A percentile compares a stretch with the other conserved stretches of the same genome.
Conservation (phyloP, 2,797 vertebrate genomes). For the Miichthys miiuy region DNA sequence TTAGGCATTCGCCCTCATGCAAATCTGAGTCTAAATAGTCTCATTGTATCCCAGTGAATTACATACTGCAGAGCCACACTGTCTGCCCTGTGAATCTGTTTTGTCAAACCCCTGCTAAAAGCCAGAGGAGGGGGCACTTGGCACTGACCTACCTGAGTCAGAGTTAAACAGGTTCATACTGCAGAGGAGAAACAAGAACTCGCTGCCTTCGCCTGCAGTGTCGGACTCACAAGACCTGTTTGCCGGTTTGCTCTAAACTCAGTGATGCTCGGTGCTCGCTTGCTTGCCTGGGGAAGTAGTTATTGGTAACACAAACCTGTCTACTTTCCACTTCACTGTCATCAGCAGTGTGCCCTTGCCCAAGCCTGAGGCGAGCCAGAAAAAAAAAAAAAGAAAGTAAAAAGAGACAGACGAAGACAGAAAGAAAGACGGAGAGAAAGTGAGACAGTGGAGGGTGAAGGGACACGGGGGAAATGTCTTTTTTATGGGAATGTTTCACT, state of each 20-base stretch:
- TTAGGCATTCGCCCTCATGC: not conserved
- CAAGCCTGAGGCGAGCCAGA: slow-evolving; percentile 62
- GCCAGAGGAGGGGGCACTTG: slow-evolving; percentile 53
- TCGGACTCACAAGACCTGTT: slow-evolving; percentile 52
- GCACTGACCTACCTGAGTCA: slow-evolving; percentile 68
- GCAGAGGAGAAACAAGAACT: slow-evolving; percentile 53
- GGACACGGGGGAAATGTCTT: slow-evolving; percentile 73
- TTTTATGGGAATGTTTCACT: slow-evolving; percentile 83
- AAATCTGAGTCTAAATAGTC: slow-evolving; percentile 56
- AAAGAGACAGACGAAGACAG: slow-evolving; percentile 12
- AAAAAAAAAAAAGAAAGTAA: slow-evolving; percentile 28
- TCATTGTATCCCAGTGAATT: slow-evolving; percentile 56
- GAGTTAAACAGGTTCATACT: slow-evolving; percentile 70
- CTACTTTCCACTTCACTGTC: slow-evolving; percentile 67
- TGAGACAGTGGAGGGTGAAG: slow-evolving; percentile 51
- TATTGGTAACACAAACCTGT: slow-evolving; percentile 70
- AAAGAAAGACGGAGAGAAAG: slow-evolving; percentile 28
- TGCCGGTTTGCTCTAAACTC: slow-evolving; percentile 50
- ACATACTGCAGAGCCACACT: slow-evolving; percentile 43
- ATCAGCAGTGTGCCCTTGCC: slow-evolving; percentile 64
- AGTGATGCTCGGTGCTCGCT: slow-evolving; percentile 43
- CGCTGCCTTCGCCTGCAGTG: slow-evolving; percentile 49
- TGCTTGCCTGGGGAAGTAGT: slow-evolving; percentile 64
- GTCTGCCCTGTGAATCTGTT: slow-evolving; percentile 69
- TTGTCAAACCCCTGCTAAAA: slow-evolving; percentile 73